A percentile compares a stretch with the other conserved stretches of the same genome.
Conservation (phyloP, 1,140 invertebrate genomes). For the Epicauta chinensis region DNA sequence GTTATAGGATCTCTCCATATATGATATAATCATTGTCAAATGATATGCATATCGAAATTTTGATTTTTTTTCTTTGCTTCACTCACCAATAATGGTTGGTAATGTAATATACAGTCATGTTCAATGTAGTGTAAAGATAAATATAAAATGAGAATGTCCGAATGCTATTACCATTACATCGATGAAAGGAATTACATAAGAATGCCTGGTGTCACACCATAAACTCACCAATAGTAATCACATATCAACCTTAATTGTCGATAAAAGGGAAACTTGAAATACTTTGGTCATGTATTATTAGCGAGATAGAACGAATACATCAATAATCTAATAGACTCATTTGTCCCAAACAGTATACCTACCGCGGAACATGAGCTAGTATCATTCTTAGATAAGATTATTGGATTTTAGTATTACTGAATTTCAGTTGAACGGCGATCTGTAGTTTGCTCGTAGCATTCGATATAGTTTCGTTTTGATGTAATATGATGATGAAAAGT, state of each 20-base stretch:
- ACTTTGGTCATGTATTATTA: too few species aligned
- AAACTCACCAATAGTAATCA: too few species aligned
- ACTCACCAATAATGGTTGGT: not conserved
- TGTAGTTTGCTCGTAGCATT: not conserved
- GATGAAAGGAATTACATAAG: constrained; percentile 11
- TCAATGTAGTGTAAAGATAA: constrained; percentile 18
- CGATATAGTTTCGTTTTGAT: too few species aligned
- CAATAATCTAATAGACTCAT: constrained; percentile 36
- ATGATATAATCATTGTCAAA: constrained; percentile 1
- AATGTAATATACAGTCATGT: constrained; percentile 2
- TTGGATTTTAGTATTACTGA: too few species aligned
- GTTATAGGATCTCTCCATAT: not conserved
- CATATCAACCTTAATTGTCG: too few species aligned
- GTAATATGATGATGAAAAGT: too few species aligned
- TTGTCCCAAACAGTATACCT: constrained; percentile 30
- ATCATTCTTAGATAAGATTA: constrained; percentile 1
- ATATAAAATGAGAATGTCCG: constrained; percentile 20
- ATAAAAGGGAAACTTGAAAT: too few species aligned
- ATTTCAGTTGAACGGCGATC: not conserved
- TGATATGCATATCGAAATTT: constrained; percentile 5
- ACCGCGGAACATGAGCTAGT: constrained; percentile 15
- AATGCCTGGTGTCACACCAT: not conserved
- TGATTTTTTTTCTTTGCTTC: too few species aligned
- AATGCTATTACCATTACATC: constrained; percentile 13
- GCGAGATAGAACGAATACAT: constrained; percentile 19